phyloP scores from a whole-genome alignment of 37 sponge, comb jelly and placozoan genomes.

The Eunapius fragilis region DNA sequence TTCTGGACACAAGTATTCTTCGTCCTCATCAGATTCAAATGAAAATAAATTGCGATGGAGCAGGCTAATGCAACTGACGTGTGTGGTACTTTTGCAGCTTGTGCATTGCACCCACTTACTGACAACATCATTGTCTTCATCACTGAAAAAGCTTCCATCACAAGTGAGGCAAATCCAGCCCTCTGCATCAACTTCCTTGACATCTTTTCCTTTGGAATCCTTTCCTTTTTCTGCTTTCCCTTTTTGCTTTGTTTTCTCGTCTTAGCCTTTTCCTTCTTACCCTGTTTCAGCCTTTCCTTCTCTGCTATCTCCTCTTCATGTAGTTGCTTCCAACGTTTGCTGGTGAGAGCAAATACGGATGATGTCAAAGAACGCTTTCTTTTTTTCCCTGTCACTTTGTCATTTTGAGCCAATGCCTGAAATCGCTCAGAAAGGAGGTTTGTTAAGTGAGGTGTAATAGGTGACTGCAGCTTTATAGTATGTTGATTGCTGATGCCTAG shows the following conservation, averaged over 20 bases:
- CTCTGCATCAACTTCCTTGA: background rate
- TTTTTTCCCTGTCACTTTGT: background rate
- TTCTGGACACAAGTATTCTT: too few species aligned
- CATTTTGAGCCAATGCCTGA: background rate
- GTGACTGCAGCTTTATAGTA: background rate
- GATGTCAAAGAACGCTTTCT: background rate
- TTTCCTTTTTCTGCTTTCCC: too few species aligned
- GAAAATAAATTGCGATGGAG: too few species aligned
- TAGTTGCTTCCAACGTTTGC: background rate
- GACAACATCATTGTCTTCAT: background rate
- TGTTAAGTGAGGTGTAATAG: background rate
- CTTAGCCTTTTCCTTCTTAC: too few species aligned
- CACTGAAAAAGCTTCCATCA: background rate
- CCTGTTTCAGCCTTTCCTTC: too few species aligned
- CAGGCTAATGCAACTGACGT: too few species aligned
- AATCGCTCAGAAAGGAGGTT: background rate
- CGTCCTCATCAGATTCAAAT: too few species aligned
- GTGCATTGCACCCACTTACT: background rate
- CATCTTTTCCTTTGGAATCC: background rate
- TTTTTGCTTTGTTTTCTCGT: too few species aligned
- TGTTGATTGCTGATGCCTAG: background rate
- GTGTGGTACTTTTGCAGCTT: background rate
- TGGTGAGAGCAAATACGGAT: background rate
- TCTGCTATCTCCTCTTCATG: background rate
- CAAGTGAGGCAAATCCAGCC: background rate